A percentile compares a stretch with the other conserved stretches of the same genome.
phyloP scores from a whole-genome alignment of 2,113 vertebrate genomes.

The Takifugu bimaculatus region DNA sequence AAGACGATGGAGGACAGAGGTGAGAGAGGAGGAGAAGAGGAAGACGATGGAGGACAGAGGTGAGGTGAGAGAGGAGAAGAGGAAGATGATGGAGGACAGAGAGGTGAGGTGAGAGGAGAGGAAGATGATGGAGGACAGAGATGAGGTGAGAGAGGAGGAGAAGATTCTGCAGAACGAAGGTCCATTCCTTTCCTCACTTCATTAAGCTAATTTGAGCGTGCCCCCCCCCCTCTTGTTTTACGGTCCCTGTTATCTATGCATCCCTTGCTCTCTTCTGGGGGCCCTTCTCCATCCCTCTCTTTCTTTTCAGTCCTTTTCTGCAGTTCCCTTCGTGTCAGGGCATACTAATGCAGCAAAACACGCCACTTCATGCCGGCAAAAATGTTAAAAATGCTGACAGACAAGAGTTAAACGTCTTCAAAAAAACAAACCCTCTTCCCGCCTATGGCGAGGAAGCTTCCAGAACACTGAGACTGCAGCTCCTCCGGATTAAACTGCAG shows the following conservation, averaged over 20 bases:
- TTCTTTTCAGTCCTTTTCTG: neutral
- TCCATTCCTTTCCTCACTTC: constrained; percentile 4
- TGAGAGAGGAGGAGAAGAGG: neutral
- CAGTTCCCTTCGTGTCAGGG: neutral
- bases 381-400: neutral
- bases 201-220: constrained; percentile 27
- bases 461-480: too few species aligned
- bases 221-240: neutral
- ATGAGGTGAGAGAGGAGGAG: neutral
- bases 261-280: neutral
- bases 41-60: constrained; percentile 4
- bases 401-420: neutral
- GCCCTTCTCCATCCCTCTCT: neutral
- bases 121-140: neutral
- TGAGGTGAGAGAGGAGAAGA: neutral
- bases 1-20: too few species aligned
- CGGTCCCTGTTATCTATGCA: neutral
- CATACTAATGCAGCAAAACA: constrained; percentile 26
- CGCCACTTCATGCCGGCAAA: neutral
- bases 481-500: too few species aligned
- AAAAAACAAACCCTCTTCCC: neutral
- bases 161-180: neutral
- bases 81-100: neutral
- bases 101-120: neutral
- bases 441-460: too few species aligned